Conservation (phyloP, 1,140 invertebrate species). For the Teleogryllus occipitalis region DNA sequence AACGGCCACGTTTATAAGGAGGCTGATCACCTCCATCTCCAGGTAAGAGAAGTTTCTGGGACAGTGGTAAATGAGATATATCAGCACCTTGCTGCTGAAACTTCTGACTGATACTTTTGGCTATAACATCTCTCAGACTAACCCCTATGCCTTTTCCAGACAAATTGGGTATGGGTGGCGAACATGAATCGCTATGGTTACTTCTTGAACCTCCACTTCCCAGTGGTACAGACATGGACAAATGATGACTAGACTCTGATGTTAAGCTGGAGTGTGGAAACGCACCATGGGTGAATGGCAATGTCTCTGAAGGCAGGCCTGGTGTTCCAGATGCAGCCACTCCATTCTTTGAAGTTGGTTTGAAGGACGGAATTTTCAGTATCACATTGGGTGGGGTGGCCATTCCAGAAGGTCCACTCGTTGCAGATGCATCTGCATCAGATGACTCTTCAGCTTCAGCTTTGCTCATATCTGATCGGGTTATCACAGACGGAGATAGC, state of each 20-base stretch:
- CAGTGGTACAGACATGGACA: not conserved
- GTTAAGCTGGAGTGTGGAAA: slow-evolving; percentile 11
- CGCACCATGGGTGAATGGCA: not conserved
- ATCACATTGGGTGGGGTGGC: slow-evolving; percentile 53
- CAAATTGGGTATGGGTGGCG: slow-evolving; percentile 42
- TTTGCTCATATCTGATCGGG: not conserved
- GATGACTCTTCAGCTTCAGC: slow-evolving; percentile 28
- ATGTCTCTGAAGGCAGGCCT: not conserved
- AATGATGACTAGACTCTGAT: slow-evolving; percentile 31
- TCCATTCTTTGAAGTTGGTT: slow-evolving; percentile 57
- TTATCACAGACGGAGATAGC: not conserved
- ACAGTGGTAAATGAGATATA: slow-evolving; percentile 26
- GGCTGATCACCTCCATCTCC: slow-evolving; percentile 37
- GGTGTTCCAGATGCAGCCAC: slow-evolving; percentile 37
- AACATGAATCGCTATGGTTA: slow-evolving; percentile 36
- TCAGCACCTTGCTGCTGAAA: slow-evolving; percentile 55
- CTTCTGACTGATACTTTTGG: slow-evolving; percentile 80
- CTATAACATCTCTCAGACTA: slow-evolving; percentile 67
- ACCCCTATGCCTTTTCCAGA: slow-evolving; percentile 43
- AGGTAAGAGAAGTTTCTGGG: slow-evolving; percentile 28
- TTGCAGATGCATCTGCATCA: slow-evolving; percentile 35
- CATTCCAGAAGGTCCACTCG: slow-evolving; percentile 8
- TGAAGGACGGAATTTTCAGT: slow-evolving; percentile 88
- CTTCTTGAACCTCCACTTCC: slow-evolving; percentile 14
- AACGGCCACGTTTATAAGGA: slow-evolving; percentile 44